phyloP scores from a whole-genome alignment of 2,797 vertebrate species.

The Tragelaphus oryx region DNA sequence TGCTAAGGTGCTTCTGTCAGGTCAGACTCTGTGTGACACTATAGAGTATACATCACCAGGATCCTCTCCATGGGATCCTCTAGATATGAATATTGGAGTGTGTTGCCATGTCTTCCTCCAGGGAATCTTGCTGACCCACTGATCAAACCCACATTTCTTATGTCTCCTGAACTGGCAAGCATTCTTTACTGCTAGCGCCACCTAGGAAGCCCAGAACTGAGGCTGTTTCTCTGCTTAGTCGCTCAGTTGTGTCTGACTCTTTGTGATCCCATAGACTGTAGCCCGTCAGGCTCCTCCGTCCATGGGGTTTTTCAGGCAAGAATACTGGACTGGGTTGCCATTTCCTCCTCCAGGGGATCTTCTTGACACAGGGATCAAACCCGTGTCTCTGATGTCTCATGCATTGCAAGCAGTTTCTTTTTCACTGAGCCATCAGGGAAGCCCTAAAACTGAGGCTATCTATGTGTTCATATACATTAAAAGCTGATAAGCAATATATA shows the following conservation, averaged over 20 bases:
- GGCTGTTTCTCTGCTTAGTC: neutral
- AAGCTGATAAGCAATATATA: neutral
- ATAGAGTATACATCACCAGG: neutral
- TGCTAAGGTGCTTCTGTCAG: neutral
- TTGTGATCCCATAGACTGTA: neutral
- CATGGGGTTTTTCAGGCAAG: neutral
- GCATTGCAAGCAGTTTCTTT: neutral
- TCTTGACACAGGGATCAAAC: neutral
- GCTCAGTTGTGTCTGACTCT: neutral
- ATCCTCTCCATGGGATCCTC: neutral
- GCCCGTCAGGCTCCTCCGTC: neutral
- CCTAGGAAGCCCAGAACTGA: neutral
- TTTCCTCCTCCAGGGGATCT: neutral
- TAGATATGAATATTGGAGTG: neutral
- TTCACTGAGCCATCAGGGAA: neutral
- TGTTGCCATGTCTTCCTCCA: neutral
- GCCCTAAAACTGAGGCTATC: neutral
- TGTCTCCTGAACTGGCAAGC: neutral
- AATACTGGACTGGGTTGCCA: neutral
- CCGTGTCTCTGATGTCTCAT: neutral
- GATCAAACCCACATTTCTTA: neutral
- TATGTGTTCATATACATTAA: neutral
- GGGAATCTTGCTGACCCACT: neutral
- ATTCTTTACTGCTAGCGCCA: neutral
- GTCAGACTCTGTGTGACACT: neutral